These are phyloP conservation scores for Laterallus jamaicensis DNA, from an alignment of 2,113 vertebrate genomes.

Conservation along the genomic window DNA sequence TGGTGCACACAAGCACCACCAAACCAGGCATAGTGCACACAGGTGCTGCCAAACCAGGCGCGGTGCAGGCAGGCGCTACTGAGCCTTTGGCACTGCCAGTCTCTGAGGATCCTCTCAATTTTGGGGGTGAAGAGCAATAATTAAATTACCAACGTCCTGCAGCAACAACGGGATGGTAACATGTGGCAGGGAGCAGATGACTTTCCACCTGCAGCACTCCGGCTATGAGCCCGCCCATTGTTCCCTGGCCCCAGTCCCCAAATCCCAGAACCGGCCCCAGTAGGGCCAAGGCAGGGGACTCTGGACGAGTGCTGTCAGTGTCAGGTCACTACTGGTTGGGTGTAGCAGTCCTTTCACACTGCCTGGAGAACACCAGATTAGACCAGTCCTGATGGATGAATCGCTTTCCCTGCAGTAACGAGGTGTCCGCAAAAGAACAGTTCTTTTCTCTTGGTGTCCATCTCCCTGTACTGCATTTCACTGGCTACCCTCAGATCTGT, in stretches of 20 bases:
- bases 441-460: not conserved
- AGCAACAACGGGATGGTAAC: fast-evolving
- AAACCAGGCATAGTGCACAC: not conserved
- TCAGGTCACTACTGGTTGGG: not conserved
- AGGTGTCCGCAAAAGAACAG: constrained; percentile 14
- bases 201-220: not conserved
- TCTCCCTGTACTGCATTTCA: not conserved
- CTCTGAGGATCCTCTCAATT: not conserved
- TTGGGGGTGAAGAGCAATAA: not conserved
- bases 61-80: fast-evolving
- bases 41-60: not conserved
- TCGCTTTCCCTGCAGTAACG: not conserved
- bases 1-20: not conserved
- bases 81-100: not conserved
- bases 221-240: not conserved
- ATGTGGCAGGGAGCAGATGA: fast-evolving
- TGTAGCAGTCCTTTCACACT: not conserved
- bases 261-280: not conserved
- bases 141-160: not conserved
- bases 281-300: not conserved
- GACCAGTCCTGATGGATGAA: not conserved
- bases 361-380: fast-evolving
- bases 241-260: not conserved
- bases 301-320: not conserved
- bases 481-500: fast-evolving